phyloP scores from a whole-genome alignment of 2,797 vertebrate genomes.

The Enteromius afrohamiltoni region DNA sequence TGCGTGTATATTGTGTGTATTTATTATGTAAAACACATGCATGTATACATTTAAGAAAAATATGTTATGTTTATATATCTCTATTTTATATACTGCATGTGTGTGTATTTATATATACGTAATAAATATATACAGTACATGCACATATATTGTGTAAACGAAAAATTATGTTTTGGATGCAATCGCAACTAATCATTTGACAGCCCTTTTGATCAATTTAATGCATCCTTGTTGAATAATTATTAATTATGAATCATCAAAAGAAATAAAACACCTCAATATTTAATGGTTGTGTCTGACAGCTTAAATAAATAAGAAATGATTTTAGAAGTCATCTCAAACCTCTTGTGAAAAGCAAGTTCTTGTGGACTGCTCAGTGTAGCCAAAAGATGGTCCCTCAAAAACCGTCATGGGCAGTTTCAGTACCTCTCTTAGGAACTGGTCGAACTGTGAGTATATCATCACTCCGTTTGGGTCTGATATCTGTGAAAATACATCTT shows the following conservation, averaged over 20 bases:
- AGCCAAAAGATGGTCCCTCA: conserved; percentile 97
- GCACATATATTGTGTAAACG: too few relatives aligned
- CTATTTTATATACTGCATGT: too few relatives aligned
- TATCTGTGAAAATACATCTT: conserved; percentile 98
- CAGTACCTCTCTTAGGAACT: conserved; percentile 92
- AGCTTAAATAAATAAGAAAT: neutral
- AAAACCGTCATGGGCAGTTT: conserved; percentile 95
- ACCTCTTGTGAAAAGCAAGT: conserved; percentile 95
- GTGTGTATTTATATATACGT: too few relatives aligned
- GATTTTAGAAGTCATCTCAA: conserved; percentile 32
- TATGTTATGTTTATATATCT: too few relatives aligned
- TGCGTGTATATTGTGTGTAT: too few relatives aligned
- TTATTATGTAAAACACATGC: too few relatives aligned
- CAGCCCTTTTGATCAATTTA: neutral
- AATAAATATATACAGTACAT: too few relatives aligned
- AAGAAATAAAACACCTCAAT: neutral
- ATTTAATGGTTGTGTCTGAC: neutral
- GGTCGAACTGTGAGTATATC: conserved; percentile 91
- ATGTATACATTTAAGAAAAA: too few relatives aligned
- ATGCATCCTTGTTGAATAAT: neutral
- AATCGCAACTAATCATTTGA: too few relatives aligned
- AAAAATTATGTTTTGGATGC: too few relatives aligned
- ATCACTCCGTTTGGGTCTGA: conserved; percentile 92
- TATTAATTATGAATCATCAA: neutral
- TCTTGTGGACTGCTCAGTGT: conserved; percentile 92